Base-by-base conservation (phyloP, 1,140 invertebrate genomes). In the Globodera ellingtonae region DNA sequence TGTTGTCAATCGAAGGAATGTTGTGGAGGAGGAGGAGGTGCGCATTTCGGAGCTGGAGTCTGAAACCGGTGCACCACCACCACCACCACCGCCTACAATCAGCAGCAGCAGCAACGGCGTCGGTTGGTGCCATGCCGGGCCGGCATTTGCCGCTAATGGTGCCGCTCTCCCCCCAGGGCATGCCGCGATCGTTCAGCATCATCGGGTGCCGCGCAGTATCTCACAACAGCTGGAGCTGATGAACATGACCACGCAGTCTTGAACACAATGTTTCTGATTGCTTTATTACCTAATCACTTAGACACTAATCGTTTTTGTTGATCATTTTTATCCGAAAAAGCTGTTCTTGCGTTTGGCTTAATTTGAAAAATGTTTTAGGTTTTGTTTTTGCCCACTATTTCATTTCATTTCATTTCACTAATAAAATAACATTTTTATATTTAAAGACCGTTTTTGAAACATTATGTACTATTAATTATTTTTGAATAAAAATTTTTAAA, bases 151-250 rank as follows among this genome's bases (percentile, higher is more conserved):
- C 8, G 66, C 5, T 8, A 44, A 15, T 44, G 66, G 66, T 21
- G 59, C 13, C 59, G 35, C 35, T 44, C 9, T 67, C 66, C 59
- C 46, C 44, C 47, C 47, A 50, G 74, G 44, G 46, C 56, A 76
- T 5, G 75, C n/a, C 56, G 15, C 10, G 1, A 52, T 4, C 50
- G 50, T 13, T 13, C 50, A 2, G 7, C 50, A 52, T 52, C 50
- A 52, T 13, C 7, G 56, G 18, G 75, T 77, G 65, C 75, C 75
- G 18, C 21, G 75, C 48, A 77, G 75, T 47, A 77, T 77, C 48
- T 77, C 75, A 6, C 75, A 77, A 47, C 75, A 77, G 69, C 48
- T 77, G 50, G 75, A 77, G 48, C 24, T 77, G 62, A 77, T 77
- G 75, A 62, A 35, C 69, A 46, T 59, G 56, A 59, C 56, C 9